phyloP scores from a whole-genome alignment of 1,140 invertebrate genomes.

The Drosophila nigromelanica region DNA sequence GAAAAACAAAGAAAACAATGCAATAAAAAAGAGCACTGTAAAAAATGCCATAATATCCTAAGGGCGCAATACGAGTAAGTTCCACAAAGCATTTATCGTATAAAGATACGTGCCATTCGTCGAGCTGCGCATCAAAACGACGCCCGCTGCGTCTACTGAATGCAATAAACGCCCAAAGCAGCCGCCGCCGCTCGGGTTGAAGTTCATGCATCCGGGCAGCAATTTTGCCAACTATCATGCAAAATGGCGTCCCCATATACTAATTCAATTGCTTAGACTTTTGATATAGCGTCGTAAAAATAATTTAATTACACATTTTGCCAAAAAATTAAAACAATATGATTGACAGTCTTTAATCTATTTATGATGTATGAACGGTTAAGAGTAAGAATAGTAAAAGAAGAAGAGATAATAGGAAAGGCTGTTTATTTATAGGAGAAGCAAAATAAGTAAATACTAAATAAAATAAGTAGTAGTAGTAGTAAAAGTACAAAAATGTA shows the following conservation, averaged over 20 bases:
- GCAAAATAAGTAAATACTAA: no score
- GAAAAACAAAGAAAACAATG: constrained; percentile 8
- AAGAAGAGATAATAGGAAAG: no score
- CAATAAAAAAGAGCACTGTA: background rate
- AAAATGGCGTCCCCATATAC: constrained; percentile 25
- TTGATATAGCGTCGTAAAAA: constrained; percentile 11
- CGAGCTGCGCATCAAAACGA: constrained; percentile 38
- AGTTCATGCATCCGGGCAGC: constrained; percentile 17
- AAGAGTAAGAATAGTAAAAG: no score
- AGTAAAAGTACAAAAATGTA: background rate
- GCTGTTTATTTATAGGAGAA: no score
- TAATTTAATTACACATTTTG: constrained; percentile 26
- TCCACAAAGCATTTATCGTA: constrained; percentile 20
- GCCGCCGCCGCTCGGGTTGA: background rate
- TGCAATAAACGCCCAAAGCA: constrained; percentile 40
- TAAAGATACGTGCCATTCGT: constrained; percentile 6
- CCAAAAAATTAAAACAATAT: background rate
- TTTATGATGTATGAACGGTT: no score
- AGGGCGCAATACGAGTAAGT: constrained; percentile 10
- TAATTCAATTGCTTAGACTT: constrained; percentile 26
- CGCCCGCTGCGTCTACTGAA: constrained; percentile 52
- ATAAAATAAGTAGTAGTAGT: no score
- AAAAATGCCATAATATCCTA: constrained; percentile 11
- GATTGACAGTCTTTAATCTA: background rate
- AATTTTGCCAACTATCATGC: constrained; percentile 34